Evolutionary conservation across 2,888 invertebrate species (phyloP), one percentile per base, ranked within the genome.

Genomic region (Ochropleura plecta): DNA sequence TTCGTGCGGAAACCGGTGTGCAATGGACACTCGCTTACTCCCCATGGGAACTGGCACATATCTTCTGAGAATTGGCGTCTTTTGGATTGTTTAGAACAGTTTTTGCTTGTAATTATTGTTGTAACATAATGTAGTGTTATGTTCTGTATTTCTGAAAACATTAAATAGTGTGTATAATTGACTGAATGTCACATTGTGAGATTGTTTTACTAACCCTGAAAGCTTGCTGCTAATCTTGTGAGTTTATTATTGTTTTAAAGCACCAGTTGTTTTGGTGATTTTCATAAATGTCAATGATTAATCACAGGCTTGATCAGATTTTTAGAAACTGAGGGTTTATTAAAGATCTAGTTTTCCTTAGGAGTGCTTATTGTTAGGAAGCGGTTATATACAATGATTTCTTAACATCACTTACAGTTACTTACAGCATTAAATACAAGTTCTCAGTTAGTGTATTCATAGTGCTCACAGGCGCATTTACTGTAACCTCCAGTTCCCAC

Each of bases 41-140:
- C 88, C 88, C 88, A 91, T 94, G 95, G 86, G 94, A 94, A 94
- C 90, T 92, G 81, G 94, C 90, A 90, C 94, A 92, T 80, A 85
- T 90, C 90, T 90, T 88, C 88, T 85, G 87, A 87, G 88, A 88
- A 90, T 86, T 87, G 77, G 85, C 82, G 82, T 87, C 88, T 88
- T 88, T 86, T 89, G 82, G 85, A 88, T 88, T 86, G 84, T 79
- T 75, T 75, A 75, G 76, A 81, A 76, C 80, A 79, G 73, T 86
- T 87, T 84, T 87, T 86, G 63, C 74, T 78, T 70, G 78, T 85
- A 83, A 83, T 87, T 79, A 85, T 79, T 85, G 73, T 76, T 79
- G 79, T 80, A 81, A 81, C 71, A 73, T 74, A 81, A 77, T 79
- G 63, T 73, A 51, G 63, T 75, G 64, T 74, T 76, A 76, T 76